Evolutionary conservation across 1,140 invertebrate genomes (phyloP).

Genomic region (Tachypleus tridentatus): DNA sequence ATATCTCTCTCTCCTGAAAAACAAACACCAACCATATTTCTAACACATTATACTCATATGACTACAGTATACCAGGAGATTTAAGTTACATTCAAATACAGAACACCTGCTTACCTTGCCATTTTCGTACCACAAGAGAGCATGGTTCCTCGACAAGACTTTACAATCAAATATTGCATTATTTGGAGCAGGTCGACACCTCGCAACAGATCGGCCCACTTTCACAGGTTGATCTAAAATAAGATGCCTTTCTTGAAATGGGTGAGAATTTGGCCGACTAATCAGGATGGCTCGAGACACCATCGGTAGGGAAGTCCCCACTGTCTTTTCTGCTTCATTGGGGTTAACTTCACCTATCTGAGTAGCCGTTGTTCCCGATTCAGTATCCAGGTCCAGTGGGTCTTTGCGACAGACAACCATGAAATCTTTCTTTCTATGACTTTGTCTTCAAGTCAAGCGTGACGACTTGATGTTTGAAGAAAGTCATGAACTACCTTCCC

Average conservation of each 20-base stretch:
- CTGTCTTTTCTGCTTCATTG: slow-evolving; percentile 16
- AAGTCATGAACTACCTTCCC: too few relatives aligned
- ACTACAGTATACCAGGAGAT: too few relatives aligned
- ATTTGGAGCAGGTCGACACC: slow-evolving; percentile 58
- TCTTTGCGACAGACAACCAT: too few relatives aligned
- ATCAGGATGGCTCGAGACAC: slow-evolving; percentile 50
- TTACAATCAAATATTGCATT: slow-evolving; percentile 98
- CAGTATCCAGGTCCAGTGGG: too few relatives aligned
- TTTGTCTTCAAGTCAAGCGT: too few relatives aligned
- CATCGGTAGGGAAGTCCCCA: slow-evolving; percentile 2
- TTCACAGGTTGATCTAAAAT: slow-evolving; percentile 63
- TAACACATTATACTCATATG: too few relatives aligned
- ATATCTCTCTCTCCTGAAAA: too few relatives aligned
- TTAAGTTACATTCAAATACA: background rate
- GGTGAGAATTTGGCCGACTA: slow-evolving; percentile 83
- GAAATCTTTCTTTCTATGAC: too few relatives aligned
- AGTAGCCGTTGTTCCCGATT: too few relatives aligned
- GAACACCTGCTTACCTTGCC: slow-evolving; percentile 51
- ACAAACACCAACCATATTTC: too few relatives aligned
- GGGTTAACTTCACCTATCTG: too few relatives aligned
- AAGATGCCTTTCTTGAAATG: slow-evolving; percentile 64
- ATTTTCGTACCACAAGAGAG: slow-evolving; percentile 83
- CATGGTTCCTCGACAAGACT: slow-evolving; percentile 93
- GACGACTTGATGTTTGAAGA: too few relatives aligned
- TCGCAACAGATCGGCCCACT: slow-evolving; percentile 86